phyloP scores from a whole-genome alignment of 1,140 invertebrate species.

The Catajapyx aquilonaris region DNA sequence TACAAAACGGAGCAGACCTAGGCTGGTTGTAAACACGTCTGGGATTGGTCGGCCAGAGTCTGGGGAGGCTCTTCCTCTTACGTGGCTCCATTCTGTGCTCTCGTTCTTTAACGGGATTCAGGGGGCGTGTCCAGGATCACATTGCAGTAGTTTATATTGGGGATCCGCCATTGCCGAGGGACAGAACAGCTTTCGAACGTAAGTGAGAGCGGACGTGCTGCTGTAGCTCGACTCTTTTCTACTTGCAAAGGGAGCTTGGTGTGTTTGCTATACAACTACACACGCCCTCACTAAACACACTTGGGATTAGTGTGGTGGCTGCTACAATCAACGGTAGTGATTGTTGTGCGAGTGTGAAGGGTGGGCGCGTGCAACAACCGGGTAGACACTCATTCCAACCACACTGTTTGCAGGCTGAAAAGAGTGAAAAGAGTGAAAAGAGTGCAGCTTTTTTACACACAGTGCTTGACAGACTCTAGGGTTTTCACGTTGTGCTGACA shows the following conservation, averaged over 20 bases:
- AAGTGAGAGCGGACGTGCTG: slow-evolving; percentile 33
- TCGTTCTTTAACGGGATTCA: slow-evolving; percentile 22
- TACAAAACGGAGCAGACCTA: neutral
- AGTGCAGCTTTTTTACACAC: too few species aligned
- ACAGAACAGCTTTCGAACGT: slow-evolving; percentile 86
- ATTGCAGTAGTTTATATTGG: slow-evolving; percentile 71
- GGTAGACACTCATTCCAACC: neutral
- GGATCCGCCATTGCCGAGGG: slow-evolving; percentile 37
- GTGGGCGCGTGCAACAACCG: neutral
- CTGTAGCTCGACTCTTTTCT: slow-evolving; percentile 2
- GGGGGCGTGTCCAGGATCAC: slow-evolving; percentile 35
- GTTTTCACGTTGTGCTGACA: too few species aligned
- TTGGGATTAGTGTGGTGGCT: neutral
- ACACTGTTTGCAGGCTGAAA: too few species aligned
- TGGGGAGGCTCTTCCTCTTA: slow-evolving; percentile 26
- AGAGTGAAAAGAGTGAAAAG: too few species aligned
- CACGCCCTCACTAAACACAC: neutral
- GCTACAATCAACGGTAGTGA: neutral
- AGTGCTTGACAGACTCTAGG: too few species aligned
- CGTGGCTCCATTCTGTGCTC: slow-evolving; percentile 30
- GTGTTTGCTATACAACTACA: neutral
- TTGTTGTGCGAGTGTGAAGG: neutral
- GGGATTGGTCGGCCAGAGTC: neutral
- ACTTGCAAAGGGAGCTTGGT: neutral
- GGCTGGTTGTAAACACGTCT: neutral